These are phyloP conservation scores for Athripsodes cinereus DNA, from an alignment of 2,888 invertebrate genomes.

Conservation along the genomic window DNA sequence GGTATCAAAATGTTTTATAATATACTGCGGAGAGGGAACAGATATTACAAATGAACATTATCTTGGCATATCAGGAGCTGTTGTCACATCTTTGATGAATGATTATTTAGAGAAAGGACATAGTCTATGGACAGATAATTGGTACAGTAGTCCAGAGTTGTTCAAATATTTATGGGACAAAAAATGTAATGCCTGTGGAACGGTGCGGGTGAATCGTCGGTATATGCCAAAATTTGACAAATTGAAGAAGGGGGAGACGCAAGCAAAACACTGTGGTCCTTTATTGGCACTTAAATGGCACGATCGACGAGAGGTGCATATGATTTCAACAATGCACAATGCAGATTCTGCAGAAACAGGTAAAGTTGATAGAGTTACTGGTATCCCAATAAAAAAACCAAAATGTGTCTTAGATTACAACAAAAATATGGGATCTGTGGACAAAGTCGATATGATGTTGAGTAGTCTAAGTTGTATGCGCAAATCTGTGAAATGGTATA, in stretches of 20 bases:
- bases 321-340: slow-evolving; percentile 10
- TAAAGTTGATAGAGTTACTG: background rate
- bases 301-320: slow-evolving; percentile 1
- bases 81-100: slow-evolving; percentile 13
- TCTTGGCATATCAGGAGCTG: slow-evolving; percentile 13
- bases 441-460: slow-evolving; percentile 9
- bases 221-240: slow-evolving; percentile 11
- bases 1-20: slow-evolving; percentile 15
- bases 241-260: background rate
- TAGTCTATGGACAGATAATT: slow-evolving; percentile 8
- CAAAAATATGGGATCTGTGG: slow-evolving; percentile 6
- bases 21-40: slow-evolving; percentile 8
- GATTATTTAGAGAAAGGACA: slow-evolving; percentile 14
- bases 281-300: slow-evolving; percentile 7
- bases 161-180: slow-evolving; percentile 5
- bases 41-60: background rate
- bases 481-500: slow-evolving; percentile 5
- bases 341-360: background rate
- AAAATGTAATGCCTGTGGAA: slow-evolving; percentile 9
- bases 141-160: slow-evolving; percentile 13
- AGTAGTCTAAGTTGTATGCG: background rate
- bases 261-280: slow-evolving; percentile 2
- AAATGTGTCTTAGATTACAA: slow-evolving; percentile 5
- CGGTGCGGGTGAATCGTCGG: background rate
- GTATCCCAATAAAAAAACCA: background rate